Evolutionary conservation across 2,888 invertebrate genomes (phyloP), one percentile per base, ranked within the genome.

Genomic region (Pegoplata infirma): DNA sequence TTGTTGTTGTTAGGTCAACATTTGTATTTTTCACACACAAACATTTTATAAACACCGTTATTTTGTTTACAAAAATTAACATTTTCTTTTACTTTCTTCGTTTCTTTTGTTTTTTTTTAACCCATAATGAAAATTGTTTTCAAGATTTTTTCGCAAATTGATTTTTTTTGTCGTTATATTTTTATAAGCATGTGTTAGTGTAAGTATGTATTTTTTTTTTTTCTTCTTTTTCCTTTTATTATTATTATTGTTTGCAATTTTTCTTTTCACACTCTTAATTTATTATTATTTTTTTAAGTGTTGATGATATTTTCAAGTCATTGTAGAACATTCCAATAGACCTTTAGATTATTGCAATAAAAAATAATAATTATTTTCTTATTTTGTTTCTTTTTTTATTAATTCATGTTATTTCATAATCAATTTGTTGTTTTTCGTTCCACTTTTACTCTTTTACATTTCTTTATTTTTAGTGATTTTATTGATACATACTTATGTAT

Each of bases 271-370:
- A 47, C 17, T 23, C 51, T 25, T 14, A 5, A n/a, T 14, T 14
- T 51, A 21, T 21, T 23, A n/a, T n/a, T 51, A 46, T 5, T 5
- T 47, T 17, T 19, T 19, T 23, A n/a, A n/a, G 23, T 23, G 6
- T 23, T 12, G 6, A 23, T 51, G 12, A 61, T 32, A 47, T 47
- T 51, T 63, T 51, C 21, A 36, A 36, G 21, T 12, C 8, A 40
- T 64, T 64, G 56, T 76, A 40, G 55, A 68, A 68, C 49, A 69
- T 75, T 75, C 68, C 32, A 56, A 55, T 8, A 58, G 46, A 56
- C 56, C 55, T 67, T 56, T 56, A 55, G n/a, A 25, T 59, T 25
- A 36, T 25, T 36, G 5, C 36, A 17, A 23, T 56, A 19, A 32
- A 56, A 17, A 28, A 25, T 25, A 28, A 19, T 10, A 21, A 32